These are phyloP conservation scores for Enteromius unitaeniatus DNA, from an alignment of 2,797 vertebrate genomes.

Conservation along the genomic window DNA sequence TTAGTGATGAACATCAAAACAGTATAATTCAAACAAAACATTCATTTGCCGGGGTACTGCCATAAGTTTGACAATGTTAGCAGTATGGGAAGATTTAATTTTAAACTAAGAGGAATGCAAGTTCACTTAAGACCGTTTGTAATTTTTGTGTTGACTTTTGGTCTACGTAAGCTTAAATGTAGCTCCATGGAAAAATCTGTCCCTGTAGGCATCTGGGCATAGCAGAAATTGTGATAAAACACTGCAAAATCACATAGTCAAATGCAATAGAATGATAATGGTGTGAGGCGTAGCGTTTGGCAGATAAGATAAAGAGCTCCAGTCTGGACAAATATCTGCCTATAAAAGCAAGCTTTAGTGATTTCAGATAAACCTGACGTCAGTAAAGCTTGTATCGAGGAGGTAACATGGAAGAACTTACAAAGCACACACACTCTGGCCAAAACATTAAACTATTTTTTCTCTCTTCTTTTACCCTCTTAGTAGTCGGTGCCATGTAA, in stretches of 20 bases:
- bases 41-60: background rate
- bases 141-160: conserved; percentile 16
- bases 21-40: conserved; percentile 9
- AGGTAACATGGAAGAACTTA: conserved; percentile 60
- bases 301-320: conserved; percentile 56
- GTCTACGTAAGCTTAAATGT: background rate
- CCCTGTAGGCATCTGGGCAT: conserved; percentile 34
- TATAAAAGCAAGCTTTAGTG: conserved; percentile 56
- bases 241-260: conserved; percentile 53
- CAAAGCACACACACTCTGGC: conserved; percentile 40
- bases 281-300: conserved; percentile 39
- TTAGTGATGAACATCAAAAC: conserved; percentile 24
- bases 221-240: conserved; percentile 45
- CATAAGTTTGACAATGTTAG: conserved; percentile 13
- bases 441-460: conserved; percentile 40
- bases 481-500: conserved; percentile 55
- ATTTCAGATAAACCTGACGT: conserved; percentile 54
- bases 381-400: conserved; percentile 35
- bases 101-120: background rate
- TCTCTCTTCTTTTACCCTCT: conserved; percentile 36
- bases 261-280: conserved; percentile 50
- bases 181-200: conserved; percentile 26
- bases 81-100: conserved; percentile 12
- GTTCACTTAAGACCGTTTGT: conserved; percentile 5
- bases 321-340: conserved; percentile 52